A percentile compares a stretch with the other conserved stretches of the same genome.
phyloP scores from a whole-genome alignment of 2,113 vertebrate genomes.

The Pyxicephalus adspersus region DNA sequence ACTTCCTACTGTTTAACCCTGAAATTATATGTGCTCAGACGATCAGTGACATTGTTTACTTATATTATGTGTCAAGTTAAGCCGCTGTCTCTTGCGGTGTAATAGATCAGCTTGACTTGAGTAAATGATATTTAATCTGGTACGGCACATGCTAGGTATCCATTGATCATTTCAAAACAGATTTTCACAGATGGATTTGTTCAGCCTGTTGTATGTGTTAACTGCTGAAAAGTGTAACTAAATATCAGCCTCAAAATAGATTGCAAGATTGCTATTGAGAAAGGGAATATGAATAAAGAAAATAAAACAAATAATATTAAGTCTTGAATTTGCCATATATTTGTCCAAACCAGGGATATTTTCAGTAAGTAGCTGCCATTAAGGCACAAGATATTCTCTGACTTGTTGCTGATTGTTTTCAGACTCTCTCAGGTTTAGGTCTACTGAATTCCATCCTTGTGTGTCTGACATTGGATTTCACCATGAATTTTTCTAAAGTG shows the following conservation, averaged over 20 bases:
- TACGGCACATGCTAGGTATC: background rate
- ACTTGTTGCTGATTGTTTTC: no score
- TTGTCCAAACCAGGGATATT: no score
- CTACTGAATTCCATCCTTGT: no score
- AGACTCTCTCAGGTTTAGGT: no score
- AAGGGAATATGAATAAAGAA: no score
- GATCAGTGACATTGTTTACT: conserved; percentile 2
- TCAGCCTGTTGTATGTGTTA: no score
- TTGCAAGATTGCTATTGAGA: background rate
- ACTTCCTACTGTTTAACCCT: background rate
- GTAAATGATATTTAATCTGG: conserved; percentile 16
- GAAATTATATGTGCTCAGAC: conserved; percentile 12
- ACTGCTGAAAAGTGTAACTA: background rate
- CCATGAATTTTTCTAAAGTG: no score
- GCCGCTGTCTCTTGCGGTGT: background rate
- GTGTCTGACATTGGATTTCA: no score
- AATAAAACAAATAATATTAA: no score
- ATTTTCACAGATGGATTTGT: background rate
- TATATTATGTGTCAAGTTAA: conserved; percentile 17
- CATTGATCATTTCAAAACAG: background rate
- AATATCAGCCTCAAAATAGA: background rate
- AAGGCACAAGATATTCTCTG: no score
- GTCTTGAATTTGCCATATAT: no score
- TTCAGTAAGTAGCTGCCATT: no score
- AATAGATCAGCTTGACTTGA: background rate